A percentile compares a stretch with the other conserved stretches of the same genome.
Evolutionary conservation across 2,797 vertebrate species (phyloP).

Genomic region (Heliangelus exortis): DNA sequence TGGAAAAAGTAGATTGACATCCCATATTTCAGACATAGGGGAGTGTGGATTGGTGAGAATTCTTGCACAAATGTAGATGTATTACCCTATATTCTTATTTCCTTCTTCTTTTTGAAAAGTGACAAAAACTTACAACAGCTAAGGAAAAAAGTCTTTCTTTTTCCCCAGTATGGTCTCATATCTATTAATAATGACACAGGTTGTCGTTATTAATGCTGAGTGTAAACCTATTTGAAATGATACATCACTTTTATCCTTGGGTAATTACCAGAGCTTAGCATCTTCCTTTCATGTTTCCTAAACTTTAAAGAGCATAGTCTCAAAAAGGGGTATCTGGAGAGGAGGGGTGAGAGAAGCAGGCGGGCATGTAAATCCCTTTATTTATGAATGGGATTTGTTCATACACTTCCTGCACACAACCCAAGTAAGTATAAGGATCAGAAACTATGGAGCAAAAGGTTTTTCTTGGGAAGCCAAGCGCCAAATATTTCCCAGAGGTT

Average conservation of each 20-base stretch:
- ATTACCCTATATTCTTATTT: neutral
- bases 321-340: neutral
- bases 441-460: neutral
- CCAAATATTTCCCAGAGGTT: neutral
- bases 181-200: neutral
- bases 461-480: neutral
- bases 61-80: neutral
- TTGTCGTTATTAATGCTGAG: neutral
- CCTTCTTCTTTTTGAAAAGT: neutral
- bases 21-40: neutral
- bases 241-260: neutral
- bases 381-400: conserved; percentile 49
- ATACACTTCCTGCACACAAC: neutral
- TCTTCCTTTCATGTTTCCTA: neutral
- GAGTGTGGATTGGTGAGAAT: neutral
- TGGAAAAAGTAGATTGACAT: neutral
- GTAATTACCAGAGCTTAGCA: conserved; percentile 5
- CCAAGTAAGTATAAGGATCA: neutral
- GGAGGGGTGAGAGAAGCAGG: neutral
- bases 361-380: neutral
- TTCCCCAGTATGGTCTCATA: neutral
- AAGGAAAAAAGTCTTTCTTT: neutral
- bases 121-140: neutral
- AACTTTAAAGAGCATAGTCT: neutral
- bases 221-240: neutral